Evolutionary conservation across 2,888 invertebrate species (phyloP), one percentile per base, ranked within the genome.

Genomic region (Eupithecia insigniata): DNA sequence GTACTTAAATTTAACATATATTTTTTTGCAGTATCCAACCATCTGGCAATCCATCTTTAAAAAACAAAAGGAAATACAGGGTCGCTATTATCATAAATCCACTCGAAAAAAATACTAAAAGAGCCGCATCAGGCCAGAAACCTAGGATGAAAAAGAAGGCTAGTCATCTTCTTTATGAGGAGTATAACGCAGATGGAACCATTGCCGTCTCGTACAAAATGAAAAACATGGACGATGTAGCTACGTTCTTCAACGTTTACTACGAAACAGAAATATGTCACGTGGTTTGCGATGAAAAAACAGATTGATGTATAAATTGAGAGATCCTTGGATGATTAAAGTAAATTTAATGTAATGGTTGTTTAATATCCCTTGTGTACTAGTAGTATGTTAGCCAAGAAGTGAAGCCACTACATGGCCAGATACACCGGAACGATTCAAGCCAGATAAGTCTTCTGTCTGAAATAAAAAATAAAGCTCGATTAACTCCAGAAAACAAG

Each of bases 221-320:
- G 89, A 80, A 82, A 14, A 86, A 78, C 68, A 78, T 91, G 0
- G 79, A 80, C 7, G 90, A 90, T 43, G 91, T 91, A 5, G 80
- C 83, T 1, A 72, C 18, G 8, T 90, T 90, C 77, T 89, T 91
- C 68, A 68, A 82, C 75, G 5, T 14, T 18, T 85, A 80, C 76
- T 83, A 90, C 18, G 77, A 87, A 28, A 85, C 87, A 18, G 76
- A 82, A 76, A 75, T 91, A 68, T 90, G 90, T 79, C 72, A 81
- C 32, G 80, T 46, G 0, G 43, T 28, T 18, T 89, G 89, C 76
- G 69, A 77, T 10, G 69, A 68, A 51, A 36, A 1, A 2, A 51
- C 28, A 39, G 43, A 62, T 32, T 67, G 39, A 39, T 67, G 85
- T 51, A 28, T 58, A 12, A 14, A n/a, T 46, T 46, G n/a, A n/a